Evolutionary conservation across 2,888 invertebrate species (phyloP).

Genomic region (Hanleya hanleyi): DNA sequence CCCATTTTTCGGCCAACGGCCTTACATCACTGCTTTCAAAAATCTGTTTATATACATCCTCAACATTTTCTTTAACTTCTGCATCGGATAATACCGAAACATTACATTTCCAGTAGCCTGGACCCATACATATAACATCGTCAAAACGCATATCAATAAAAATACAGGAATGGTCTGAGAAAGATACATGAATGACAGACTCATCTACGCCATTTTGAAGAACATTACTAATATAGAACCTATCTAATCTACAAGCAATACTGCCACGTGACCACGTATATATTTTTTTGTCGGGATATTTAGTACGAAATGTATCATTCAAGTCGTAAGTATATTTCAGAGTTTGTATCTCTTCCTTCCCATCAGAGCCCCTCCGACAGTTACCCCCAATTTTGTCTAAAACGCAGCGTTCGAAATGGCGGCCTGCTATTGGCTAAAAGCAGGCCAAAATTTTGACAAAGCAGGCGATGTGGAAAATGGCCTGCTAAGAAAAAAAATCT

Average conservation of each 20-base stretch:
- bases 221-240: neutral
- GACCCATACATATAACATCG: neutral
- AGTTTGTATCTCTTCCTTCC: too few species aligned
- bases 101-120: neutral
- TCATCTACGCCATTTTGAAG: neutral
- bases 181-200: neutral
- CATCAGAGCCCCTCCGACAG: too few species aligned
- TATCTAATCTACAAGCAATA: neutral
- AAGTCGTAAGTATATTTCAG: too few species aligned
- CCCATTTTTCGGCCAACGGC: neutral
- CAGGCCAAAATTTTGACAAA: too few species aligned
- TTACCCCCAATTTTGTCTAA: too few species aligned
- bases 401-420: too few species aligned
- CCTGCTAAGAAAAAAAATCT: too few species aligned
- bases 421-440: too few species aligned
- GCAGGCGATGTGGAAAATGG: too few species aligned
- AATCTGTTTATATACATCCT: neutral
- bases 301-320: too few species aligned
- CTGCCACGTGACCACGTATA: neutral
- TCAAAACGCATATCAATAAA: neutral
- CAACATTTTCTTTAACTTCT: neutral
- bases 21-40: neutral
- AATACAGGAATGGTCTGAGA: neutral
- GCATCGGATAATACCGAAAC: neutral
- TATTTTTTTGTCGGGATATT: too few species aligned